Percentiles rank a stretch among this genome's conserved stretches.
phyloP scores from a whole-genome alignment of 2,797 vertebrate species.

The Sebastes matsubarae region DNA sequence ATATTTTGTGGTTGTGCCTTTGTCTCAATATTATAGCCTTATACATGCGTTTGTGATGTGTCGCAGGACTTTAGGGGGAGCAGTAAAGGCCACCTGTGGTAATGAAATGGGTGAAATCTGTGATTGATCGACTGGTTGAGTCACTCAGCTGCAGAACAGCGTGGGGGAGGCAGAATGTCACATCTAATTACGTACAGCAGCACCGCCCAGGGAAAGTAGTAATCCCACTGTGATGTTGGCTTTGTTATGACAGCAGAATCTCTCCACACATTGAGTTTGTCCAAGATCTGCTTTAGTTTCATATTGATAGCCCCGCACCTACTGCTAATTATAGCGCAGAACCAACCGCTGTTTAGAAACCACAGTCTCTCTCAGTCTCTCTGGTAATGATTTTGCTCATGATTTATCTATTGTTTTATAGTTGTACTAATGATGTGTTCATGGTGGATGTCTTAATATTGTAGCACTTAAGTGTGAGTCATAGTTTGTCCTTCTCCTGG shows the following conservation, averaged over 20 bases:
- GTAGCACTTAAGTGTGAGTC: not conserved
- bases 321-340: slow-evolving; percentile 47
- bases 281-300: slow-evolving; percentile 43
- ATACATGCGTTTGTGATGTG: not conserved
- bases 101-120: slow-evolving; percentile 24
- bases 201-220: slow-evolving; percentile 47
- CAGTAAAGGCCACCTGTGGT: slow-evolving; percentile 40
- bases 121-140: slow-evolving; percentile 69
- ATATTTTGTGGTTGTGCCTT: not conserved
- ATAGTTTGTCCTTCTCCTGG: not conserved
- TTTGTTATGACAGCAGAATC: slow-evolving; percentile 67
- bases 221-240: slow-evolving; percentile 65
- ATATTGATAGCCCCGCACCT: slow-evolving; percentile 30
- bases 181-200: slow-evolving; percentile 66
- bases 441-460: slow-evolving; percentile 13
- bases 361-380: slow-evolving; percentile 4
- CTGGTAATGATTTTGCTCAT: slow-evolving; percentile 3
- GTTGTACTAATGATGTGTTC: not conserved
- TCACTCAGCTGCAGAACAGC: slow-evolving; percentile 48
- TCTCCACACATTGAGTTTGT: slow-evolving; percentile 56
- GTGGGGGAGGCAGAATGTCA: slow-evolving; percentile 65
- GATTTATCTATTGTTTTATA: slow-evolving; percentile 8
- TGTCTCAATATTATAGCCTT: not conserved
- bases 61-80: not conserved
- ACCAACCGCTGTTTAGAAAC: slow-evolving; percentile 28